These are phyloP conservation scores for Mustelus asterias DNA, from an alignment of 2,113 vertebrate genomes.

Conservation along the genomic window DNA sequence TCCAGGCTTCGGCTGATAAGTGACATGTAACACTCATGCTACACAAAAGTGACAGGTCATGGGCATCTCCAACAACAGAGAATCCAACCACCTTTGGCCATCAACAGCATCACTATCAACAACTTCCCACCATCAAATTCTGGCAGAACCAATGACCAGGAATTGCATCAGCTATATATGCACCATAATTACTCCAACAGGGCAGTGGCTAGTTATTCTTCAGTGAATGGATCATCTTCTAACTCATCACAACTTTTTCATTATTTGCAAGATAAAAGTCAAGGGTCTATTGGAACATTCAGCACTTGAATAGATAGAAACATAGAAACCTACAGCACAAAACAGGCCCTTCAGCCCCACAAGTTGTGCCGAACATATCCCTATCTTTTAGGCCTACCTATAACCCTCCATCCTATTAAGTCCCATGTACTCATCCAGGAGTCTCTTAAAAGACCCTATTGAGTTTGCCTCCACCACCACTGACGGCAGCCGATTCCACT, in stretches of 20 bases:
- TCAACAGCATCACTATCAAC: not conserved
- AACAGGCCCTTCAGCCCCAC: too few relatives aligned
- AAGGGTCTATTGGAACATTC: not conserved
- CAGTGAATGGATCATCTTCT: not conserved
- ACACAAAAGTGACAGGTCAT: not conserved
- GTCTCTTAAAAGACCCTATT: too few relatives aligned
- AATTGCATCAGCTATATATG: not conserved
- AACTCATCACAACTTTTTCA: not conserved
- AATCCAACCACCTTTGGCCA: not conserved
- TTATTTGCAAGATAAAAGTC: too few relatives aligned
- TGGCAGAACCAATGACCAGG: not conserved
- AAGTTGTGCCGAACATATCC: too few relatives aligned
- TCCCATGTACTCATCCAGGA: too few relatives aligned
- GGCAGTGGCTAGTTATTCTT: not conserved
- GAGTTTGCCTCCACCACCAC: too few relatives aligned
- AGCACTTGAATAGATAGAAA: not conserved
- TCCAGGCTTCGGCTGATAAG: not conserved
- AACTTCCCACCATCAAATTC: not conserved
- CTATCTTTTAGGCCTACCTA: too few relatives aligned
- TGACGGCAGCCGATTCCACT: too few relatives aligned
- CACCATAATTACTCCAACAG: not conserved
- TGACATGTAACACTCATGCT: not conserved
- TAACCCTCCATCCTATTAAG: too few relatives aligned
- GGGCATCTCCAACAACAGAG: not conserved
- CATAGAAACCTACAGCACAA: too few relatives aligned